Percentiles rank a stretch among this genome's conserved stretches.
These are phyloP conservation scores for Octomys mimax DNA, from an alignment of 2,797 vertebrate species.

Conservation along the genomic window DNA sequence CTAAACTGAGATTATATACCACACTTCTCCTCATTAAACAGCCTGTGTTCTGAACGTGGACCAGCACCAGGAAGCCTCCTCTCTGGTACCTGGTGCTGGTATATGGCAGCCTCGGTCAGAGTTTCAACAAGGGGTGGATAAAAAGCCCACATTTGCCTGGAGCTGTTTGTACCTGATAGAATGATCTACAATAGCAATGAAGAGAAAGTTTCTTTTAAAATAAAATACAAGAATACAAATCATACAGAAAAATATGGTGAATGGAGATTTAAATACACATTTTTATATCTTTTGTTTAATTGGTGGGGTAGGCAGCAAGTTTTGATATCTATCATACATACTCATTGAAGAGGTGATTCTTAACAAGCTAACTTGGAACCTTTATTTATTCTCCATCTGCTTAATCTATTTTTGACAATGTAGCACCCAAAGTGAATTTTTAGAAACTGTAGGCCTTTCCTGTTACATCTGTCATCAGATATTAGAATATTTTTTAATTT, in stretches of 20 bases:
- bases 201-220: conserved; percentile 83
- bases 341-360: background rate
- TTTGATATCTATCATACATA: background rate
- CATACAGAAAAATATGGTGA: conserved; percentile 2
- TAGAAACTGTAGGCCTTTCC: conserved; percentile 50
- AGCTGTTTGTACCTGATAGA: conserved; percentile 86
- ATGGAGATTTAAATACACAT: background rate
- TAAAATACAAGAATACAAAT: conserved; percentile 34
- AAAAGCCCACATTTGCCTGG: conserved; percentile 88
- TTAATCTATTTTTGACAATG: background rate
- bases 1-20: conserved; percentile 85
- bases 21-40: conserved; percentile 88
- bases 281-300: conserved; percentile 45
- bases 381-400: conserved; percentile 12
- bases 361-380: background rate
- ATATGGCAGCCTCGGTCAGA: conserved; percentile 88
- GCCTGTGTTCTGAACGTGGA: conserved; percentile 88
- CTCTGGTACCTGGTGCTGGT: conserved; percentile 72
- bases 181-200: conserved; percentile 86
- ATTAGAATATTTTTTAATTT: conserved; percentile 56
- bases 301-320: background rate
- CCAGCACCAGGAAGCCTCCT: conserved; percentile 89
- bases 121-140: conserved; percentile 82
- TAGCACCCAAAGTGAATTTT: background rate
- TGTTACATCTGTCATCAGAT: background rate